Evolutionary conservation across 2,113 vertebrate genomes (phyloP).

Genomic region (Jaculus jaculus): DNA sequence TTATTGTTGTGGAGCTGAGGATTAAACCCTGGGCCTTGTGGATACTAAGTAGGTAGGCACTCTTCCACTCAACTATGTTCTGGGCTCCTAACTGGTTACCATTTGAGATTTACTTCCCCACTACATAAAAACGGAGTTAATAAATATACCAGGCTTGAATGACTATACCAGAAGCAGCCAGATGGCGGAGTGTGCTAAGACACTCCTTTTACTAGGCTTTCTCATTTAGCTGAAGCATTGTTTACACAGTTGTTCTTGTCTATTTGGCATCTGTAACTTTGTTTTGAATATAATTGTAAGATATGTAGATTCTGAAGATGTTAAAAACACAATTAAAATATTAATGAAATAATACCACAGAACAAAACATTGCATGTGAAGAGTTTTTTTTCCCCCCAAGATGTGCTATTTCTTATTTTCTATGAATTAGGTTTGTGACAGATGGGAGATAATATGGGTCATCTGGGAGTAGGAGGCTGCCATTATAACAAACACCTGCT

Average conservation of each 20-base stretch:
- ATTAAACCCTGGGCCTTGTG: neutral
- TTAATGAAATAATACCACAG: conserved; percentile 48
- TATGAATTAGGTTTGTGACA: conserved; percentile 78
- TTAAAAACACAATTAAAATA: conserved; percentile 62
- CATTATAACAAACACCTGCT: conserved; percentile 74
- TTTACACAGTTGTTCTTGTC: neutral
- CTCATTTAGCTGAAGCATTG: neutral
- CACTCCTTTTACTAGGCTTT: neutral
- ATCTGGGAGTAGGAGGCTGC: conserved; percentile 70
- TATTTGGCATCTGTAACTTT: conserved; percentile 62
- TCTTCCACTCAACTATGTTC: neutral
- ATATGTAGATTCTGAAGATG: neutral
- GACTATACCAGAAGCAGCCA: neutral
- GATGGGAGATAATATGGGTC: conserved; percentile 81
- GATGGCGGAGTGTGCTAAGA: neutral
- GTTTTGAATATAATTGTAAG: conserved; percentile 61
- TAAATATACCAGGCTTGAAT: neutral
- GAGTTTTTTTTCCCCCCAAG: conserved; percentile 45
- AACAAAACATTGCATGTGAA: conserved; percentile 46
- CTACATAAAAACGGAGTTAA: neutral
- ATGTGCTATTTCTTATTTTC: conserved; percentile 71
- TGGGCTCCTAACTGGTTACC: neutral
- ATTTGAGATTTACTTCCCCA: neutral
- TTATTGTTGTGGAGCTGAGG: neutral
- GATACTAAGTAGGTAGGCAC: neutral